phyloP scores from a whole-genome alignment of 2,797 vertebrate genomes.

The Argya squamiceps region DNA sequence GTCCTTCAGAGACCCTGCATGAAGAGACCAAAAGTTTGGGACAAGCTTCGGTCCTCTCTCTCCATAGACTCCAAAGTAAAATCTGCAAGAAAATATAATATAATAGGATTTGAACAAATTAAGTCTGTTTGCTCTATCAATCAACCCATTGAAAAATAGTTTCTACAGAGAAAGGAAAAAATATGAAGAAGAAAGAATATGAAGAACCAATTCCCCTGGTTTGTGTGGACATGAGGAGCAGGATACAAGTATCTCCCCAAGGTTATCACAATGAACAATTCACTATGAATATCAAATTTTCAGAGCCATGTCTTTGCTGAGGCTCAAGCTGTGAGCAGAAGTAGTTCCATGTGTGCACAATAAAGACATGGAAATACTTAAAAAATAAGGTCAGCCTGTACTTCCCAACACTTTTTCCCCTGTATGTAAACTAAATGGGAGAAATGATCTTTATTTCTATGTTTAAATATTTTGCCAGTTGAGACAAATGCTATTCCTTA shows the following conservation, averaged over 20 bases:
- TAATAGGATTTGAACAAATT: neutral
- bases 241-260: neutral
- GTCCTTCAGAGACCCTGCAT: neutral
- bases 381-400: neutral
- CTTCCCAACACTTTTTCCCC: rapidly evolving
- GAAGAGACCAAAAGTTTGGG: neutral
- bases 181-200: neutral
- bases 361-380: neutral
- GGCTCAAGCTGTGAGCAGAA: neutral
- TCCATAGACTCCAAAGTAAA: neutral
- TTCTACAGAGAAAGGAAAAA: neutral
- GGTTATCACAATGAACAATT: neutral
- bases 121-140: neutral
- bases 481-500: neutral
- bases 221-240: neutral
- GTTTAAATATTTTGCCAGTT: neutral
- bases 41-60: neutral
- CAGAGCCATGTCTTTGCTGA: neutral
- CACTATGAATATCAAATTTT: neutral
- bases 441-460: neutral
- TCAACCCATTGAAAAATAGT: neutral
- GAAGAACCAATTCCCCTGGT: neutral
- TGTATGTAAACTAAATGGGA: neutral
- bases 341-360: neutral
- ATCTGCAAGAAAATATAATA: neutral